phyloP scores from a whole-genome alignment of 1,140 invertebrate genomes.

The Micrasema longulum region DNA sequence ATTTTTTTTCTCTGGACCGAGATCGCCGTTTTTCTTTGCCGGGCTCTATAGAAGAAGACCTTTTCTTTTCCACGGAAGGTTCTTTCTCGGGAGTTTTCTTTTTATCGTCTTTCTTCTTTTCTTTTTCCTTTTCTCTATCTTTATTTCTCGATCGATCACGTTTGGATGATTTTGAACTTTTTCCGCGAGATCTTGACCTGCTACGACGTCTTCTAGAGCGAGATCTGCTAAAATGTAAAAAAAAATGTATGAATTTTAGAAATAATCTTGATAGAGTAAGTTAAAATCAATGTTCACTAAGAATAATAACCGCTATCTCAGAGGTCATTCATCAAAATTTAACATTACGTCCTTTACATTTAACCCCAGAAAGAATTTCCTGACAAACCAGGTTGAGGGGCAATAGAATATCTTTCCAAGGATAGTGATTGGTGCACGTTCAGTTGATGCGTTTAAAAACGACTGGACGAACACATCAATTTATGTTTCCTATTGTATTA shows the following conservation, averaged over 20 bases:
- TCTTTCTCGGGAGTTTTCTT: constrained; percentile 58
- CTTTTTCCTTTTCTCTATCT: constrained; percentile 58
- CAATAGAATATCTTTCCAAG: too few species aligned
- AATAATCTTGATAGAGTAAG: neutral
- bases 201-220: constrained; percentile 59
- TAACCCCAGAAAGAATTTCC: too few species aligned
- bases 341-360: too few species aligned
- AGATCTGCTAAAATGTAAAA: constrained; percentile 2
- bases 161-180: constrained; percentile 73
- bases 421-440: too few species aligned
- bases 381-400: too few species aligned
- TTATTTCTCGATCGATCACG: constrained; percentile 63
- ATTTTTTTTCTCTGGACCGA: constrained; percentile 54
- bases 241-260: neutral
- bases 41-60: constrained; percentile 47
- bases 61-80: constrained; percentile 50
- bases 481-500: too few species aligned
- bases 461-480: too few species aligned
- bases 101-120: constrained; percentile 61
- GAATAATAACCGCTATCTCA: neutral
- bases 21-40: constrained; percentile 49
- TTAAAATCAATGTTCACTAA: neutral
- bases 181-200: constrained; percentile 64
- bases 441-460: too few species aligned
- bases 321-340: too few species aligned